A percentile compares a stretch with the other conserved stretches of the same genome.
phyloP scores from a whole-genome alignment of 2,113 vertebrate species.

The Fregetta grallaria region DNA sequence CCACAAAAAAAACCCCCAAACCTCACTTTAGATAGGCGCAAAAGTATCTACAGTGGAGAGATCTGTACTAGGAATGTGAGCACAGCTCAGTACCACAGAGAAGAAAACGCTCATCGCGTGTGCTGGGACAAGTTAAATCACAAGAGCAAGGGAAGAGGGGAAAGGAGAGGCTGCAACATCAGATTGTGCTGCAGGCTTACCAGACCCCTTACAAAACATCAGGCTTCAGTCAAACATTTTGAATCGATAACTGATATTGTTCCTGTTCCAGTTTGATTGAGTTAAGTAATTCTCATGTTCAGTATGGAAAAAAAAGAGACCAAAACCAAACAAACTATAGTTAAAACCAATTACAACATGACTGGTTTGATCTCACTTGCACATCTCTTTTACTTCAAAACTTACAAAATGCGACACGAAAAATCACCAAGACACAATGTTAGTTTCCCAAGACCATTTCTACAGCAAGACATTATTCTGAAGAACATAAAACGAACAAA shows the following conservation, averaged over 20 bases:
- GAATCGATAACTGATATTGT: background rate
- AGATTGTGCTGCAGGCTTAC: background rate
- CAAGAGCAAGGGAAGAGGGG: fast-evolving
- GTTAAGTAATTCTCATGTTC: background rate
- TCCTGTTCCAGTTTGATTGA: background rate
- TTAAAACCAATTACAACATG: background rate
- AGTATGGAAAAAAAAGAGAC: background rate
- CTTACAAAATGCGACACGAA: background rate
- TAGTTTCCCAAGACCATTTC: background rate
- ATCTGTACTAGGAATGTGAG: background rate
- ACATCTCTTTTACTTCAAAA: background rate
- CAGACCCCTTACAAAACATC: background rate
- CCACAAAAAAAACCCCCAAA: background rate
- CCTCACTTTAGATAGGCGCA: background rate
- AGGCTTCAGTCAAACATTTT: background rate
- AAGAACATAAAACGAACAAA: background rate
- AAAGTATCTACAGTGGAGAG: background rate
- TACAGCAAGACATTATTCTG: background rate
- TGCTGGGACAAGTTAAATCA: background rate
- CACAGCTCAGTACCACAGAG: background rate
- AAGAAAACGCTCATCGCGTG: fast-evolving
- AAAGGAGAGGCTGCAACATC: background rate
- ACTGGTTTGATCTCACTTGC: background rate
- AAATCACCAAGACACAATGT: fast-evolving
- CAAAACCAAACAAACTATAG: background rate